Evolutionary conservation across 2,888 invertebrate species (phyloP).

Genomic region (Anodontia alba): DNA sequence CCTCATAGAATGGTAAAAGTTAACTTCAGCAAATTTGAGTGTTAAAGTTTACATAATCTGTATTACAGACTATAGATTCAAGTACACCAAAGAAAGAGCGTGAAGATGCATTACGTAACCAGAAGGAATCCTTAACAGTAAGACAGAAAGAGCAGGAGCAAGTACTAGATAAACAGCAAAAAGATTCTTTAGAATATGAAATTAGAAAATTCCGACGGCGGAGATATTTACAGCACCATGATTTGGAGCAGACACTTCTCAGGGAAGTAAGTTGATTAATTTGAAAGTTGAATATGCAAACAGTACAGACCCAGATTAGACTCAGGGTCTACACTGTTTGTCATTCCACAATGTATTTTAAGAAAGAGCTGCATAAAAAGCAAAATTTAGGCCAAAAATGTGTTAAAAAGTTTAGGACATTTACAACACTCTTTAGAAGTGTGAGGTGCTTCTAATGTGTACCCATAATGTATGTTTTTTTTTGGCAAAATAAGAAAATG

Average conservation of each 20-base stretch:
- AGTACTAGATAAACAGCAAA: slow-evolving; percentile 93
- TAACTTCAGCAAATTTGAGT: too few relatives aligned
- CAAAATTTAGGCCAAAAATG: too few relatives aligned
- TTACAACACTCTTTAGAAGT: neutral
- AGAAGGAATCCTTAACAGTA: slow-evolving; percentile 96
- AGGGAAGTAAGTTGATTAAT: slow-evolving; percentile 90
- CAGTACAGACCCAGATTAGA: too few relatives aligned
- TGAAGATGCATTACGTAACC: slow-evolving; percentile 79
- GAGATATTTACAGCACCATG: slow-evolving; percentile 94
- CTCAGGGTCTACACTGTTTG: too few relatives aligned
- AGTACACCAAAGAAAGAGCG: slow-evolving; percentile 81
- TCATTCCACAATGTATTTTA: too few relatives aligned
- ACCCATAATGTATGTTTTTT: too few relatives aligned
- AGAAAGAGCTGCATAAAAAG: too few relatives aligned
- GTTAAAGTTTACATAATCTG: too few relatives aligned
- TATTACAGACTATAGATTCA: slow-evolving; percentile 72
- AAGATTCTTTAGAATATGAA: slow-evolving; percentile 96
- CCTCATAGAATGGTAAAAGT: too few relatives aligned
- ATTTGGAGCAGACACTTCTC: slow-evolving; percentile 95
- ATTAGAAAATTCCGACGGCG: slow-evolving; percentile 96
- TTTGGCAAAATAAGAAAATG: too few relatives aligned
- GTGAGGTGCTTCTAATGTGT: too few relatives aligned
- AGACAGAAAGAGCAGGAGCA: slow-evolving; percentile 95
- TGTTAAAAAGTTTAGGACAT: neutral
- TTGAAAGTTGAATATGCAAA: too few relatives aligned